phyloP scores from a whole-genome alignment of 2,113 vertebrate genomes.

The Syngnathus scovelli region DNA sequence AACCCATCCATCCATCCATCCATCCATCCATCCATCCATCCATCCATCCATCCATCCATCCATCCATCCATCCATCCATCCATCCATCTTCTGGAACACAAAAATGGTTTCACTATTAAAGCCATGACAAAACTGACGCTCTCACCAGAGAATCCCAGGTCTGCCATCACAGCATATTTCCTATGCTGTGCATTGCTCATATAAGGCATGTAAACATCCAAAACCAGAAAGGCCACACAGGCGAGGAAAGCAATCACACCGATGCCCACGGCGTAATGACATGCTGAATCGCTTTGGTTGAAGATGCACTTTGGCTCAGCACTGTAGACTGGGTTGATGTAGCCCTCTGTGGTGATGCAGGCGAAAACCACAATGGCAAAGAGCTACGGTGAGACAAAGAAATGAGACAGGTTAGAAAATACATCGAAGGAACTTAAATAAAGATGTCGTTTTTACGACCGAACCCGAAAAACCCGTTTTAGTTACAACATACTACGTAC shows the following conservation, averaged over 20 bases:
- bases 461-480: neutral
- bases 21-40: no score
- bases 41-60: no score
- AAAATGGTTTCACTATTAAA: neutral
- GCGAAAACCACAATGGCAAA: constrained; percentile 84
- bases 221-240: constrained; percentile 73
- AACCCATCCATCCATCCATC: no score
- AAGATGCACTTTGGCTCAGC: constrained; percentile 65
- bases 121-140: neutral
- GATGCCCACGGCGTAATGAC: constrained; percentile 76
- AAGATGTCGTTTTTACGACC: neutral
- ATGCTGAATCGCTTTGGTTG: constrained; percentile 76
- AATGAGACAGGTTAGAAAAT: neutral
- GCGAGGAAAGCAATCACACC: constrained; percentile 85
- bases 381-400: constrained; percentile 51
- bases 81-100: no score
- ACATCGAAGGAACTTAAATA: neutral
- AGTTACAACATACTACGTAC: neutral
- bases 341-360: constrained; percentile 82
- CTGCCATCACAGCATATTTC: constrained; percentile 77
- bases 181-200: constrained; percentile 80
- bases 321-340: constrained; percentile 21
- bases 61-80: no score
- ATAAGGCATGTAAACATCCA: constrained; percentile 80
- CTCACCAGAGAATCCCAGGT: constrained; percentile 83